Base-by-base conservation (phyloP, 2,888 invertebrate genomes). In the Synanthedon andrenaeformis region DNA sequence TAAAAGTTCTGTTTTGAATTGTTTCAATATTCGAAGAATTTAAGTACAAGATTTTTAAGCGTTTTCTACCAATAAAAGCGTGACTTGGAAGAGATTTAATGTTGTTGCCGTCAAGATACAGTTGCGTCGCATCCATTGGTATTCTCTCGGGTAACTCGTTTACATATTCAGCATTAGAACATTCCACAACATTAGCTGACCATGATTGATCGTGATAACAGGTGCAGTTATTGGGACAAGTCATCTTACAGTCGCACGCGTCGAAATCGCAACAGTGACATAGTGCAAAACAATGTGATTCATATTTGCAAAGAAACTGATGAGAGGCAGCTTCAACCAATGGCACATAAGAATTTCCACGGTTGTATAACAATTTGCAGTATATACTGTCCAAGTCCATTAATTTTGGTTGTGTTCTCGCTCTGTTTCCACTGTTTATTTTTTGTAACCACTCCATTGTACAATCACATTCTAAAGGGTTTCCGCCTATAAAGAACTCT, bases 221-320 rank as follows among this genome's bases (percentile, higher is more conserved):
- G 54, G 93, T 93, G 81, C 96, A 96, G 72, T 94, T 94, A 54
- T 89, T 90, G 23, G 96, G 96, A 70, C 96, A 96, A 52, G 94
- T 94, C 93, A 95, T 95, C 89, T 96, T 94, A 84, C 96, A 96
- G 80, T 96, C 96, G 76, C 96, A 96, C 42, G 94, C 94, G 69
- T 95, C 95, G 73, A 94, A 96, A 76, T 96, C 95, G 78, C 96
- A 96, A 72, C 96, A 96, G 70, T 95, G 94, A 73, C 96, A 96
- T 59, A 94, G 81, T 4, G 95, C 93, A 74, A 95, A 95, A 78
- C 96, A 96, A 70, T 95, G 94, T 59, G 92, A 91, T 58, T 93
- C 92, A 75, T 96, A 96, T 73, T 93, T 92, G 80, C 95, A 96
- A 62, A 96, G 87, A 80, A 95, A 95, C 79, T 95, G 94, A 69